Evolutionary conservation across 1,140 invertebrate species (phyloP).

Genomic region (Bombyx mandarina): DNA sequence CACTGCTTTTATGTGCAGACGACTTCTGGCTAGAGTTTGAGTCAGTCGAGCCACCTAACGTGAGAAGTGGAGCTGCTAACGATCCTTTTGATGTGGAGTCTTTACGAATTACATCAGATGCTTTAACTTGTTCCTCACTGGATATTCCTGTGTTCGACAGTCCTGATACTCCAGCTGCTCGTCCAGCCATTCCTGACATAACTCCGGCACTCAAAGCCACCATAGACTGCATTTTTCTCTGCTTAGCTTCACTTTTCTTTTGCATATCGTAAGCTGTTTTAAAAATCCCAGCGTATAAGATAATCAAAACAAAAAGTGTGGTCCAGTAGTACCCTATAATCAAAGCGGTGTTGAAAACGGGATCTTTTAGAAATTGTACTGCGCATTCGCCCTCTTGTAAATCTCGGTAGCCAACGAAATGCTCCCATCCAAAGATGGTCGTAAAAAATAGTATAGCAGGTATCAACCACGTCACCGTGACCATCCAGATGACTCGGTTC

Average conservation of each 20-base stretch:
- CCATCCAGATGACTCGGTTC: conserved; percentile 91
- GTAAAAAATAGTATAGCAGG: conserved; percentile 97
- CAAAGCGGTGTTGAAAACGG: conserved; percentile 96
- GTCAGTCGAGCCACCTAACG: conserved; percentile 65
- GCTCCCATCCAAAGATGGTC: conserved; percentile 99
- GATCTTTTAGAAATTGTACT: conserved; percentile 98
- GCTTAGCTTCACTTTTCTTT: conserved; percentile 95
- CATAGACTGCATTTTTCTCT: conserved; percentile 94
- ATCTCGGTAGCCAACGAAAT: conserved; percentile 94
- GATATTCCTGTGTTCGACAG: conserved; percentile 83
- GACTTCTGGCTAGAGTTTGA: conserved; percentile 77
- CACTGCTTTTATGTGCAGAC: conserved; percentile 72
- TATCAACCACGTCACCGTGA: conserved; percentile 98
- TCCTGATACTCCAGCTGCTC: conserved; percentile 85
- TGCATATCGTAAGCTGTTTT: conserved; percentile 98
- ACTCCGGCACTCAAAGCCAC: conserved; percentile 89
- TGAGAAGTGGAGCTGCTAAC: conserved; percentile 55
- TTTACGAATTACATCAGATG: conserved; percentile 45
- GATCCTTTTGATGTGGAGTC: conserved; percentile 57
- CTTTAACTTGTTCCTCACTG: conserved; percentile 79
- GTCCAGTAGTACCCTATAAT: conserved; percentile 99
- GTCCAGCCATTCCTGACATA: conserved; percentile 90
- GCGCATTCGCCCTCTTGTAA: conserved; percentile 91
- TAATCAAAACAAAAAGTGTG: conserved; percentile 92
- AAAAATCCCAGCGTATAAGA: conserved; percentile 98